phyloP scores from a whole-genome alignment of 2,797 vertebrate genomes.

The Acanthornis magna region DNA sequence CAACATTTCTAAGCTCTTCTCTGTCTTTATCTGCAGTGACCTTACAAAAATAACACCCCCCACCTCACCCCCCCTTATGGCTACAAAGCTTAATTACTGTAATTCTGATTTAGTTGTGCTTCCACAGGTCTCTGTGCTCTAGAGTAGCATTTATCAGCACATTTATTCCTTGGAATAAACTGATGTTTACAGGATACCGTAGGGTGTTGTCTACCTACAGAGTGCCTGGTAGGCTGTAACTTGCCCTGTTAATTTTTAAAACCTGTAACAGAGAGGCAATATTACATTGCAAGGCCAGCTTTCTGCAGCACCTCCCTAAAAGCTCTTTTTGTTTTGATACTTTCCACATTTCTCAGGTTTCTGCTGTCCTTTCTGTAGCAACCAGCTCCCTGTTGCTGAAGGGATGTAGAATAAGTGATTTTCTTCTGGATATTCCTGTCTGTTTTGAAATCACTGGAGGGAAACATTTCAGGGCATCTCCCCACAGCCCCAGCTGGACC shows the following conservation, averaged over 20 bases:
- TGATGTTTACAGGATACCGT: not conserved
- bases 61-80: not conserved
- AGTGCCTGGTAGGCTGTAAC: not conserved
- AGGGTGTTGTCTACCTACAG: not conserved
- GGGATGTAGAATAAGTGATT: not conserved
- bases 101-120: not conserved
- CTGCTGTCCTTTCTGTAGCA: not conserved
- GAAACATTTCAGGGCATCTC: not conserved
- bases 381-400: not conserved
- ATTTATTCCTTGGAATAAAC: not conserved
- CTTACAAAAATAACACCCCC: not conserved
- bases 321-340: not conserved
- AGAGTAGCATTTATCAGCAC: not conserved
- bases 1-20: not conserved
- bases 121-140: not conserved
- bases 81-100: not conserved
- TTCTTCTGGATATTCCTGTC: not conserved
- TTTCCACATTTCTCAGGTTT: not conserved
- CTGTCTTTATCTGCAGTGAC: not conserved
- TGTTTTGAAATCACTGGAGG: not conserved
- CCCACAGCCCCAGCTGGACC: not conserved
- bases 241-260: conserved; percentile 32
- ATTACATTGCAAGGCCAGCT: not conserved
- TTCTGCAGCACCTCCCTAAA: not conserved
- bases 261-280: not conserved